phyloP scores from a whole-genome alignment of 2,797 vertebrate genomes.

The Enteromius trimaculatus region DNA sequence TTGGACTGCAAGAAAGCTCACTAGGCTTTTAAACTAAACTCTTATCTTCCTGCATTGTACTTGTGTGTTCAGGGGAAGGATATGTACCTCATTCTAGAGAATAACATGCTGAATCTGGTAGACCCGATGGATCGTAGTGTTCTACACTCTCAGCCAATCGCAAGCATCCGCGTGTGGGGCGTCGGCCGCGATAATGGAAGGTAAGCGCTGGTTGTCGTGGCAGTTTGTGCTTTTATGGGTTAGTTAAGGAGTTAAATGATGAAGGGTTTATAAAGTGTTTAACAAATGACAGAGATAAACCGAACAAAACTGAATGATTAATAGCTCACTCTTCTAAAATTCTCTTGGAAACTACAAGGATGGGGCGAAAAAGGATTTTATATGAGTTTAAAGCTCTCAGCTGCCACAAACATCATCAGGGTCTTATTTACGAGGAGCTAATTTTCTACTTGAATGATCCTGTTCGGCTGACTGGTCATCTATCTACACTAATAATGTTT shows the following conservation, averaged over 20 bases:
- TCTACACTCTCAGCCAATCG: constrained; percentile 95
- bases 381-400: not conserved
- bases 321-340: not conserved
- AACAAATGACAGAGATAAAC: constrained; percentile 27
- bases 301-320: not conserved
- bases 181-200: constrained; percentile 97
- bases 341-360: not conserved
- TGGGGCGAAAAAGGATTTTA: not conserved
- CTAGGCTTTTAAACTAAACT: too few species aligned
- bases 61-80: constrained; percentile 87
- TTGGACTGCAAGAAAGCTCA: not conserved
- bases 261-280: not conserved
- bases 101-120: constrained; percentile 94
- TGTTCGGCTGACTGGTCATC: constrained; percentile 1
- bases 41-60: not conserved
- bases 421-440: not conserved
- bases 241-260: constrained; percentile 8
- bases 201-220: constrained; percentile 74
- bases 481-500: constrained; percentile 14
- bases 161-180: constrained; percentile 97
- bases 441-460: constrained; percentile 22
- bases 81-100: constrained; percentile 96
- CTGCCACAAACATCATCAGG: constrained; percentile 3
- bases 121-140: constrained; percentile 95
- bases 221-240: not conserved